phyloP scores from a whole-genome alignment of 2,797 vertebrate species.

The Stomatorhinus walkeri region DNA sequence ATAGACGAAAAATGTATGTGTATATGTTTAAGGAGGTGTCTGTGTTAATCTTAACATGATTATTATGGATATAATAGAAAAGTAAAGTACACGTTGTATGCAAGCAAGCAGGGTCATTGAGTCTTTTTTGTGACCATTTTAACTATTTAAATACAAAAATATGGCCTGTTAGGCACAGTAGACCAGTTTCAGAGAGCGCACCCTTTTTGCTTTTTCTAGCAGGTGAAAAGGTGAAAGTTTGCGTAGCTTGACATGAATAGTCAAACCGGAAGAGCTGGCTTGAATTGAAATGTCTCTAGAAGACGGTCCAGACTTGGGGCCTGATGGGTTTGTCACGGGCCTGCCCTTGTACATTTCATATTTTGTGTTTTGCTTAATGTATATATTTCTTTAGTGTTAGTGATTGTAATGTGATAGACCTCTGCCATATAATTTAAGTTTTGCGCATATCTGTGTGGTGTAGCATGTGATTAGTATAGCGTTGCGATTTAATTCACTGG shows the following conservation, averaged over 20 bases:
- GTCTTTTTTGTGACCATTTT: not conserved
- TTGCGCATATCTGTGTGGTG: not conserved
- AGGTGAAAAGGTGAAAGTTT: not conserved
- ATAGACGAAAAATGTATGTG: not conserved
- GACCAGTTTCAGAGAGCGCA: not conserved
- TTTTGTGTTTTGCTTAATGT: not conserved
- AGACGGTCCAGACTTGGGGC: not conserved
- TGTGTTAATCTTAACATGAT: not conserved
- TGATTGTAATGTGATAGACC: not conserved
- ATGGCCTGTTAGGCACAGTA: not conserved
- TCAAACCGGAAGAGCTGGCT: not conserved
- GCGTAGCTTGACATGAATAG: not conserved
- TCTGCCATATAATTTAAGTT: not conserved
- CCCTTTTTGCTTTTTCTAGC: not conserved
- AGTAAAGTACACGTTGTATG: not conserved
- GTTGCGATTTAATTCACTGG: not conserved
- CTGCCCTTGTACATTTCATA: not conserved
- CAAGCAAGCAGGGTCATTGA: not conserved
- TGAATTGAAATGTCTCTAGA: not conserved
- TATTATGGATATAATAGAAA: not conserved
- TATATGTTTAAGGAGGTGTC: not conserved
- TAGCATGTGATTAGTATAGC: not conserved
- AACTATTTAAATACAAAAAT: not conserved
- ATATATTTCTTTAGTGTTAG: not conserved
- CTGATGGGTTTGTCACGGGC: not conserved